phyloP scores from a whole-genome alignment of 2,888 invertebrate genomes.

The Campoletis raptor region DNA sequence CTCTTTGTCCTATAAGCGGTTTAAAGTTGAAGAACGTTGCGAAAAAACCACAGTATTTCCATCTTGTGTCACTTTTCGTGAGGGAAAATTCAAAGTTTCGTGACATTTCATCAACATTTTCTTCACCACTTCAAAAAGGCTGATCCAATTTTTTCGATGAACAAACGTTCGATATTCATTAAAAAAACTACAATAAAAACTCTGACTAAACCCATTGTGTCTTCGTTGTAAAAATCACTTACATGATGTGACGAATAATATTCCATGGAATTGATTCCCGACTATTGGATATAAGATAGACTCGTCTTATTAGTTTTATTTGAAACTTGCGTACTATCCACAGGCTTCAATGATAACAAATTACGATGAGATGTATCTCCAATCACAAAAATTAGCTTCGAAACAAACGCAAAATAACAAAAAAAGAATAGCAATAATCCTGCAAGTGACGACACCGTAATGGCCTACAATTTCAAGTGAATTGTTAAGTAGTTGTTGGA shows the following conservation, averaged over 20 bases:
- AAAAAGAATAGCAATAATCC: neutral
- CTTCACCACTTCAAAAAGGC: no score
- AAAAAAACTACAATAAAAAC: neutral
- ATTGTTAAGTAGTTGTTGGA: neutral
- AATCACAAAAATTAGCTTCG: neutral
- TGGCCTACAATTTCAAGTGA: neutral
- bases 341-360: no score
- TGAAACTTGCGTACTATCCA: no score
- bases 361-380: no score
- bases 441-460: neutral
- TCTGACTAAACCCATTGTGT: neutral
- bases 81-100: neutral
- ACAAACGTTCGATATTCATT: neutral
- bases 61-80: neutral
- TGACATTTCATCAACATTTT: neutral
- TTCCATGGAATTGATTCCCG: neutral
- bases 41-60: neutral
- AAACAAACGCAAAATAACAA: neutral
- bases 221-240: neutral
- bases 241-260: neutral
- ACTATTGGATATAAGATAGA: neutral
- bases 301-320: neutral
- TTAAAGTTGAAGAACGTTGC: no score
- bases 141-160: no score
- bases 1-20: no score